Evolutionary conservation across 2,888 invertebrate genomes (phyloP).

Genomic region (Agrotis puta): DNA sequence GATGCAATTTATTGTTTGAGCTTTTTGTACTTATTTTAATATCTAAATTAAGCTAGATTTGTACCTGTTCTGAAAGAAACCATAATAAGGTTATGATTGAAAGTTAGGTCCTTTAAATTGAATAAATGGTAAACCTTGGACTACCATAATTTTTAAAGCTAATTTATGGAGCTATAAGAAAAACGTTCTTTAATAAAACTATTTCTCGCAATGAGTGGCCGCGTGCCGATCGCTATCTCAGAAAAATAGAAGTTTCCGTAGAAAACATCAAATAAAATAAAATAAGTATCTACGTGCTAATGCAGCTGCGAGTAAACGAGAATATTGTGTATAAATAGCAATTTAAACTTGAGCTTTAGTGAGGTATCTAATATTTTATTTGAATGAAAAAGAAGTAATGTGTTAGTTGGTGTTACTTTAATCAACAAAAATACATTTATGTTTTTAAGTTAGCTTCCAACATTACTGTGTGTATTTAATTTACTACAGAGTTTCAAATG

Average conservation of each 20-base stretch:
- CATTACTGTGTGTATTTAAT: neutral
- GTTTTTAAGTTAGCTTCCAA: neutral
- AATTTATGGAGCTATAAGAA: constrained; percentile 22
- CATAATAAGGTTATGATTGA: constrained; percentile 4
- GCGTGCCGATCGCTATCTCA: constrained; percentile 25
- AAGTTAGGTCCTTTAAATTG: neutral
- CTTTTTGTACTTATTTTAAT: constrained; percentile 25
- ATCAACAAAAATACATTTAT: constrained; percentile 6
- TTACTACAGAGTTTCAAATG: neutral
- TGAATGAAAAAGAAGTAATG: constrained; percentile 32
- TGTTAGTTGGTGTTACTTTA: constrained; percentile 26
- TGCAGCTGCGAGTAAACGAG: constrained; percentile 46
- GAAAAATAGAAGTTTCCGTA: constrained; percentile 47
- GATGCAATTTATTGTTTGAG: constrained; percentile 43
- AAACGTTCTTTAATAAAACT: constrained; percentile 34
- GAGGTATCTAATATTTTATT: constrained; percentile 42
- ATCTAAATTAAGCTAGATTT: neutral
- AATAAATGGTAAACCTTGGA: constrained; percentile 5
- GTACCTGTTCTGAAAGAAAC: neutral
- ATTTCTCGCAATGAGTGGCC: constrained; percentile 17
- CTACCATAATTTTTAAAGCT: neutral
- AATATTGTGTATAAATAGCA: constrained; percentile 46
- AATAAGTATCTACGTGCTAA: constrained; percentile 24
- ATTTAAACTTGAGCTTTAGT: constrained; percentile 43
- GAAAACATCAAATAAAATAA: constrained; percentile 42